These are phyloP conservation scores for human DNA, from an alignment of 2,113 vertebrate species.

Conservation along the genomic window DNA sequence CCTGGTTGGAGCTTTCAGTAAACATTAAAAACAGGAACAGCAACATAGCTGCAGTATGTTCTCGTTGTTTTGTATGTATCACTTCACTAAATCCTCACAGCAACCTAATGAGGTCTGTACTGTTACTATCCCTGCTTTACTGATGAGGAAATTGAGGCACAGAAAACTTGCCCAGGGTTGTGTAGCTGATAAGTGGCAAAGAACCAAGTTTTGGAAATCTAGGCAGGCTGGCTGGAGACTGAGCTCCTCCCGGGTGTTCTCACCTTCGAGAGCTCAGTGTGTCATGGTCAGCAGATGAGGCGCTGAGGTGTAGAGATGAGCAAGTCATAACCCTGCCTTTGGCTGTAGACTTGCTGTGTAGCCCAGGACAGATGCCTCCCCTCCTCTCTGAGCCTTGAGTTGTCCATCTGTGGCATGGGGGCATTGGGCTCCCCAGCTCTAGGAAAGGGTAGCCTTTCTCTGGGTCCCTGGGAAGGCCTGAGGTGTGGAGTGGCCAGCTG, in stretches of 20 bases:
- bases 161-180: neutral
- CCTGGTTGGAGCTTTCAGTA: neutral
- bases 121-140: neutral
- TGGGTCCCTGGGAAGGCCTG: neutral
- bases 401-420: neutral
- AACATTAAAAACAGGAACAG: neutral
- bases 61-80: neutral
- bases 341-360: neutral
- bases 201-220: neutral
- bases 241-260: neutral
- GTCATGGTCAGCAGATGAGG: too few species aligned
- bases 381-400: neutral
- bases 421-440: neutral
- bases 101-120: neutral
- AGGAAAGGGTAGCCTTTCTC: neutral
- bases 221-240: neutral
- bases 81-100: neutral
- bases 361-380: neutral
- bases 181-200: neutral
- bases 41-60: neutral
- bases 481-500: neutral
- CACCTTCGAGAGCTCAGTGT: neutral
- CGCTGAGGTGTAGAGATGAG: neutral
- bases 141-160: neutral
- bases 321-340: fast-evolving